Conservation (phyloP, 2,888 invertebrate species). For the Tryphoninae sp. region DNA sequence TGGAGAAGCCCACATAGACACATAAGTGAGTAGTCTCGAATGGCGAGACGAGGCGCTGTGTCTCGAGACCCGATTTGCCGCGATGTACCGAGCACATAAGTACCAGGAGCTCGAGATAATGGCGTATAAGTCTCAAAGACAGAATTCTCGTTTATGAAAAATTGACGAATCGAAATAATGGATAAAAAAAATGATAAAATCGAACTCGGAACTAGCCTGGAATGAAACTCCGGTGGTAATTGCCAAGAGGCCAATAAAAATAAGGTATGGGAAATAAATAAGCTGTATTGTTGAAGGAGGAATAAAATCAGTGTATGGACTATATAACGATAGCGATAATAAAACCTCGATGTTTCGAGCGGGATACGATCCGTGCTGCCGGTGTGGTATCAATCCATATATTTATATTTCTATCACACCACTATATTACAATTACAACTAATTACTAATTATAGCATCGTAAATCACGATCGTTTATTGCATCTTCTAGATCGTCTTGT, state of each 20-base stretch:
- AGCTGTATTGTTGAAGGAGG: conserved; percentile 15
- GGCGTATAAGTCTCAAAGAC: conserved; percentile 4
- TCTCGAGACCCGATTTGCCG: conserved; percentile 48
- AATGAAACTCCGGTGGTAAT: conserved; percentile 20
- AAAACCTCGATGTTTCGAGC: conserved; percentile 27
- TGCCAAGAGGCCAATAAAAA: conserved; percentile 2
- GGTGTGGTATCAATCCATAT: conserved; percentile 69
- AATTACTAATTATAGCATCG: conserved; percentile 73
- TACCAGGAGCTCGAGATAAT: conserved; percentile 32
- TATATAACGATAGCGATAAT: conserved; percentile 12
- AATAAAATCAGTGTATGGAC: conserved; percentile 14
- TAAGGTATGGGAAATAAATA: conserved; percentile 8
- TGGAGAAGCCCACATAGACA: conserved; percentile 44
- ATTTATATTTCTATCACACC: conserved; percentile 68
- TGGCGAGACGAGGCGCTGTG: conserved; percentile 27
- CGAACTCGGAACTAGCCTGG: neutral
- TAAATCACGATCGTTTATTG: conserved; percentile 75
- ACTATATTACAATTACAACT: conserved; percentile 73
- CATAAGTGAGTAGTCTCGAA: neutral
- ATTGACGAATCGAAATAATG: conserved; percentile 16
- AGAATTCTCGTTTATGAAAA: neutral
- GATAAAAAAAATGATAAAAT: conserved; percentile 7
- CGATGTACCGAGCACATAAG: conserved; percentile 33
- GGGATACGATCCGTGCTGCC: conserved; percentile 41
- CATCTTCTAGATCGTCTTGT: conserved; percentile 57